Percentiles rank a stretch among this genome's conserved stretches.
Evolutionary conservation across 2,113 vertebrate species (phyloP).

Genomic region (Caranx ignobilis): DNA sequence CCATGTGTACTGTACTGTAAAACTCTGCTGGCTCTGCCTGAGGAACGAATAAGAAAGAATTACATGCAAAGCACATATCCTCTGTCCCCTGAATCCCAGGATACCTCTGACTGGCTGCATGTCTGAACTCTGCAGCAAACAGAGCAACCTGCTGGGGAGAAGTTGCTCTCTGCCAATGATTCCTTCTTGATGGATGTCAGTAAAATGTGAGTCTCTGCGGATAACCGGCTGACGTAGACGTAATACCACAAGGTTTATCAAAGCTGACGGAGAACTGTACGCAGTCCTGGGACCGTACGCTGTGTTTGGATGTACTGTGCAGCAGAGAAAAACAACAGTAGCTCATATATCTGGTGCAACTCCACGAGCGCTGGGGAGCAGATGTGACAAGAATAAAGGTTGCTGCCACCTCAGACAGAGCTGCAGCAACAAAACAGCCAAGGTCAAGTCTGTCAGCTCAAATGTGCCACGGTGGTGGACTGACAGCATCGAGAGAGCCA

Average conservation of each 20-base stretch:
- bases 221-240: slow-evolving; percentile 46
- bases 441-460: slow-evolving; percentile 74
- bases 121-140: slow-evolving; percentile 51
- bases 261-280: slow-evolving; percentile 15
- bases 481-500: slow-evolving; percentile 51
- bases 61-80: slow-evolving; percentile 54
- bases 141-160: slow-evolving; percentile 58
- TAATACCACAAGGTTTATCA: slow-evolving; percentile 43
- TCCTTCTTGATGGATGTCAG: slow-evolving; percentile 55
- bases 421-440: slow-evolving; percentile 53
- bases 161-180: slow-evolving; percentile 37
- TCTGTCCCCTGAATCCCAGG: slow-evolving; percentile 20
- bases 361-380: slow-evolving; percentile 42
- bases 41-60: slow-evolving; percentile 61
- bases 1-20: slow-evolving; percentile 1
- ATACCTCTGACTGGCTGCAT: slow-evolving; percentile 27
- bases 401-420: slow-evolving; percentile 54
- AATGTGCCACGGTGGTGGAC: slow-evolving; percentile 53
- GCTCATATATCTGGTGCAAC: slow-evolving; percentile 43
- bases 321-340: slow-evolving; percentile 39
- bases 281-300: slow-evolving; percentile 11
- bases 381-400: slow-evolving; percentile 63
- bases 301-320: slow-evolving; percentile 6
- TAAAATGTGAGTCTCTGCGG: slow-evolving; percentile 52
- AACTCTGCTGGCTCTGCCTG: slow-evolving; percentile 38